Evolutionary conservation across 2,888 invertebrate species (phyloP), one percentile per base, ranked within the genome.

Genomic region (Volucella inflata): DNA sequence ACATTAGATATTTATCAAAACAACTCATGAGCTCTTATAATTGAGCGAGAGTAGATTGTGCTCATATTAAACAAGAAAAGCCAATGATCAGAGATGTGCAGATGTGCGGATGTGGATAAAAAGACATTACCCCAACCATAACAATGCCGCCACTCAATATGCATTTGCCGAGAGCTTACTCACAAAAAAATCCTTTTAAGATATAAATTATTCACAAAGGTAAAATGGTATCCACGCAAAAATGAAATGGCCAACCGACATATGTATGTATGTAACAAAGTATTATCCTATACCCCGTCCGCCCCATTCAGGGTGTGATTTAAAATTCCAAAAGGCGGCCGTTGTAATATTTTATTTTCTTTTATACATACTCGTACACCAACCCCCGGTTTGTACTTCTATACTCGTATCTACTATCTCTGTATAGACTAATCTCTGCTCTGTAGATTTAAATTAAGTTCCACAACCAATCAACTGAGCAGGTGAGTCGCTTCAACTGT

Each of bases 221-320:
- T 85, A 85, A 85, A 85, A 81, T 85, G 85, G 71, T 81, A 85
- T 85, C 81, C 81, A 81, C 85, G 81, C 85, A 85, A 72, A 84
- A 85, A 81, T 85, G 72, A 85, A 85, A 85, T 81, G 85, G 85
- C 85, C 81, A 85, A 80, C 77, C 70, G 60, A 57, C 64, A 70
- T 21, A 57, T 36, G 11, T 44, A 12, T 36, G 16, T 38, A 50
- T n/a, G 21, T 40, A 55, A 3, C 30, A 6, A 30, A 30, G 30
- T 30, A 30, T 21, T 42, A 60, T 8, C 9, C 16, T 36, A 50
- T 11, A 0, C 14, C 53, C 30, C 12, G 10, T 12, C 8, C 4
- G 44, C 68, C 38, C 68, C 79, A 77, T 84, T 75, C 70, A 79
- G 72, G 79, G 78, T 78, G 53, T 81, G 75, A 84, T 79, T 84